Evolutionary conservation across 2,888 invertebrate genomes (phyloP), one percentile per base, ranked within the genome.

Genomic region (Phrixothrix hirtus): DNA sequence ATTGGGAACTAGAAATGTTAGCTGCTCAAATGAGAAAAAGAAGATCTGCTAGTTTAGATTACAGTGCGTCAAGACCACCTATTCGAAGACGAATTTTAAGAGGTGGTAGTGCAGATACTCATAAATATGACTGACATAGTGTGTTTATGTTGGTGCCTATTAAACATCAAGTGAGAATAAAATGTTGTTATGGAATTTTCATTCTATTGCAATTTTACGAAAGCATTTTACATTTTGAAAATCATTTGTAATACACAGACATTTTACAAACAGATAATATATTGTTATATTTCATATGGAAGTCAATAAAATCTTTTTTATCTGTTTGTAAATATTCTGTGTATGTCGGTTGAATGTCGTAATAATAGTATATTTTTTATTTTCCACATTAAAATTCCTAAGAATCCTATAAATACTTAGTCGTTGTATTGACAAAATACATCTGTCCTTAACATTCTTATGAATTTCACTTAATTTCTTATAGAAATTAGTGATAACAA

Each of bases 1-100:
- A 75, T 51, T 75, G 75, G 76, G 76, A 76, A 59, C 68, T 75
- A 7, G 76, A 75, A 55, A 60, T 76, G 56, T 59, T 75, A 17
- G 76, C 75, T 3, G 74, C 72, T 29, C 74, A 76, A 56, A 75
- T 76, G 62, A 51, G 74, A 10, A 65, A 75, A 48, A 59, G 68
- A 48, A 59, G 76, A 41, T 73, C 75, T 5, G 70, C 71, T 6
- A 75, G 75, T 59, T 60, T 76, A 46, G 76, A 76, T 60, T 70
- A 71, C 35, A 69, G 63, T 54, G 59, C 68, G 6, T 63, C 62
- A 9, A 44, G 55, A 41, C 57, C 58, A 26, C 58, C 62, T 2
- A 61, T 70, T 16, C 59, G 73, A 45, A 67, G 68, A 52, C 64
- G 72, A 50, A 67, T 73, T 58, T 59, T 65, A 16, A 63, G 72